Percentiles rank a stretch among this genome's conserved stretches.
These are phyloP conservation scores for Nomia melanderi DNA, from an alignment of 1,140 invertebrate genomes.

Conservation along the genomic window DNA sequence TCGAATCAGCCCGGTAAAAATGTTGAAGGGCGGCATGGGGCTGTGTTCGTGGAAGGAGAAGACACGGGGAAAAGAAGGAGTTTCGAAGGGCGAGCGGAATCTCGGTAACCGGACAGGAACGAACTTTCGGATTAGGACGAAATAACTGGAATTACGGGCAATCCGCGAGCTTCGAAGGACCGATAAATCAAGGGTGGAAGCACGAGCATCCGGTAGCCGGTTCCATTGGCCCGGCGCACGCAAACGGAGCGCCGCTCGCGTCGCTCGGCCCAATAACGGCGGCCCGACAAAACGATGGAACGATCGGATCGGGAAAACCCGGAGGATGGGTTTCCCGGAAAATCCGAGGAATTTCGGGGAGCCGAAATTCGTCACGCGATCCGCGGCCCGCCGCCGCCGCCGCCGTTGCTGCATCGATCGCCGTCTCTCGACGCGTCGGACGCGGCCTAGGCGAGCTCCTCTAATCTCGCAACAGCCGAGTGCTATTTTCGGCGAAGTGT, in stretches of 20 bases:
- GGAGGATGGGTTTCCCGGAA: not conserved
- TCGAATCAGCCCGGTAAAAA: not conserved
- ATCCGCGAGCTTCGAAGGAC: conserved; percentile 68
- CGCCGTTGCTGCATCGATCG: not conserved
- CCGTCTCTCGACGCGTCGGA: not conserved
- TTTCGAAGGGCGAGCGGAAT: conserved; percentile 13
- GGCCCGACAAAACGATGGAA: conserved; percentile 50
- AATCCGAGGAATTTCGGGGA: not conserved
- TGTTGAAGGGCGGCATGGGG: not conserved
- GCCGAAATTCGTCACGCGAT: conserved; percentile 10
- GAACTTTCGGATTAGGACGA: conserved; percentile 65
- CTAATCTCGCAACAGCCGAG: not conserved
- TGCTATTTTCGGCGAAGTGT: not conserved
- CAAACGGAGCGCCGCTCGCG: conserved; percentile 60
- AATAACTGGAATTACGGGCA: conserved; percentile 70
- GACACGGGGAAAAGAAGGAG: conserved; percentile 20
- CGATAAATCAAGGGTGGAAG: conserved; percentile 72
- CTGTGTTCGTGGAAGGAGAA: conserved; percentile 10
- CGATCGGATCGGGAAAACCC: conserved; percentile 27
- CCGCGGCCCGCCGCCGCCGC: not conserved
- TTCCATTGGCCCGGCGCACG: conserved; percentile 70
- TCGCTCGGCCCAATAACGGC: conserved; percentile 51
- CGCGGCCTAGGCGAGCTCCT: too few relatives aligned
- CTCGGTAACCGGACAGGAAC: conserved; percentile 58
- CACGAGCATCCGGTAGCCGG: conserved; percentile 69